These are phyloP conservation scores for Pomatostomus ruficeps DNA, from an alignment of 2,113 vertebrate species.

Conservation along the genomic window DNA sequence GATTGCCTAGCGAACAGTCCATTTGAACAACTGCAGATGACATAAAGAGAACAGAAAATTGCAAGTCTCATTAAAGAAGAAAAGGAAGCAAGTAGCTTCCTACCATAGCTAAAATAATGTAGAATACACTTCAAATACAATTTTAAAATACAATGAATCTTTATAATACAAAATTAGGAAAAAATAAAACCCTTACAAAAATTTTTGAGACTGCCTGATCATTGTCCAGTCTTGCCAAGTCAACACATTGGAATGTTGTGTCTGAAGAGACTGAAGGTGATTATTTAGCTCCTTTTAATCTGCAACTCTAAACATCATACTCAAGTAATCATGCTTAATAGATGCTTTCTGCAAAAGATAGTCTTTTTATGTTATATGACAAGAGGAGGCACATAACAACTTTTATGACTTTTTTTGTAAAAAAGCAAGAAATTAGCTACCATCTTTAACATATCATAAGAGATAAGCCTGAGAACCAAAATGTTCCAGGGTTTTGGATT, in stretches of 20 bases:
- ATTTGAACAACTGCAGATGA: not conserved
- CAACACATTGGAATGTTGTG: not conserved
- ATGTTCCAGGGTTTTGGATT: not conserved
- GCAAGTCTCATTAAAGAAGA: not conserved
- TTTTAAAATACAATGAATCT: not conserved
- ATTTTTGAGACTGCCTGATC: not conserved
- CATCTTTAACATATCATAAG: not conserved
- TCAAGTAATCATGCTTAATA: not conserved
- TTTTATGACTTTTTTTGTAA: not conserved
- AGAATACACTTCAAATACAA: not conserved
- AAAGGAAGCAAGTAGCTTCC: not conserved
- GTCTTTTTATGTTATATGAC: not conserved
- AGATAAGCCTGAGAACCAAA: not conserved
- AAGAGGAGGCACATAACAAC: not conserved
- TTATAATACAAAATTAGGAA: not conserved
- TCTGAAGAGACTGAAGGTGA: not conserved
- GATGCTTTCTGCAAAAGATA: not conserved
- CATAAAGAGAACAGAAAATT: constrained; percentile 23
- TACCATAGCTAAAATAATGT: not conserved
- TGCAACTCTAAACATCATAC: not conserved
- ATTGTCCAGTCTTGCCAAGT: not conserved
- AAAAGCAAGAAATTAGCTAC: not conserved
- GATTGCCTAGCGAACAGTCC: not conserved
- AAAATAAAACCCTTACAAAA: not conserved
- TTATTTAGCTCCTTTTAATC: not conserved